Base-by-base conservation (phyloP, 2,888 invertebrate genomes). In the Drosophila austrosaltans region DNA sequence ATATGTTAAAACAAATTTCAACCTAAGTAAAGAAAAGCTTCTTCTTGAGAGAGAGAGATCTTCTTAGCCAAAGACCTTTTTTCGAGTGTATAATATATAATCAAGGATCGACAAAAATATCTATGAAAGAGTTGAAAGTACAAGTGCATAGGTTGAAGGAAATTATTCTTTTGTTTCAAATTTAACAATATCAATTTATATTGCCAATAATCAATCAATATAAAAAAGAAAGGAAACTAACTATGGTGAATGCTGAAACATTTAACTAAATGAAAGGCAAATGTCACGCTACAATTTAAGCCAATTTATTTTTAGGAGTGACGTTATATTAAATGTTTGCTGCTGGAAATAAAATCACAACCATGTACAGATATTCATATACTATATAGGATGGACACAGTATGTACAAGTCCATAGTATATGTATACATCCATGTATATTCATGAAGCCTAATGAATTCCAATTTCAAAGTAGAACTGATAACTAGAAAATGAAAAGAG, bases 391-490 rank as follows among this genome's bases (percentile, higher is more conserved):
- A 25, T 48, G 48, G 22, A 22, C 8, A 48, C 22, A 48, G 30
- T 53, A 32, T 53, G 20, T 53, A 16, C 16, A 32, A 53, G 53
- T 53, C 25, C 5, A 28, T 20, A 36, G 22, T 22, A 39, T 39
- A 56, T 44, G 32, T 40, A 28, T 28, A 53, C 57, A 53, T 54
- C 53, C 28, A 53, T 36, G 42, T 28, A 58, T 66, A 71, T 72
- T 79, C 54, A 79, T 82, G 75, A 71, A 67, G 58, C 87, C 71
- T 78, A 87, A 84, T 87, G 76, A 83, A 83, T 87, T 86, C 70
- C 84, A 88, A 81, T 83, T 86, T 65, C 65, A 68, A 76, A 78
- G 72, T 65, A 65, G 71, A 67, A 77, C 86, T 82, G 82, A 82
- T 82, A 82, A 77, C 82, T 61, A 30, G 57, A 42, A 53, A 20